phyloP scores from a whole-genome alignment of 2,113 vertebrate genomes.

The Clarias gariepinus region DNA sequence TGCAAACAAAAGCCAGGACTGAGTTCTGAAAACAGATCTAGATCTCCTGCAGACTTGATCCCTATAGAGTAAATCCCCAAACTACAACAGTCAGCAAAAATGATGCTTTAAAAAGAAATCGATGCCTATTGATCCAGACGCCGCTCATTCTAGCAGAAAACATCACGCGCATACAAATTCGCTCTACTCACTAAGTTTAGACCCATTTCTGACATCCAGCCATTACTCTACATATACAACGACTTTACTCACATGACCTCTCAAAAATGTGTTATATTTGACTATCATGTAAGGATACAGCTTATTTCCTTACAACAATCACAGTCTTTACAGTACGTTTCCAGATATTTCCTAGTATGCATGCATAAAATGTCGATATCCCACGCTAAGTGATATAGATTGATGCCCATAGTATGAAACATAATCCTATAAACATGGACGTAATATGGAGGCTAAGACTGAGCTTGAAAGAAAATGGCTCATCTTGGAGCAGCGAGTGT shows the following conservation, averaged over 20 bases:
- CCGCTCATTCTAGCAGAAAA: no score
- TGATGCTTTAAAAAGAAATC: neutral
- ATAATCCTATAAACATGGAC: neutral
- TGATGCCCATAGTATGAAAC: neutral
- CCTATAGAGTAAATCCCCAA: neutral
- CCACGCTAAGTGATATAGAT: neutral
- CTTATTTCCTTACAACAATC: neutral
- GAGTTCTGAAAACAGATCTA: neutral
- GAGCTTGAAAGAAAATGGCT: constrained; percentile 19
- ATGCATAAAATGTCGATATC: neutral
- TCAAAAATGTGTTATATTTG: neutral
- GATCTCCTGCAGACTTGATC: neutral
- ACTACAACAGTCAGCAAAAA: constrained; percentile 23
- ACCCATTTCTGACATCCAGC: neutral
- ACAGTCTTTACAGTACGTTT: neutral
- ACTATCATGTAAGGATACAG: neutral
- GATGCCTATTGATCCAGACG: neutral
- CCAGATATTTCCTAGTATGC: neutral
- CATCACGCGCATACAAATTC: neutral
- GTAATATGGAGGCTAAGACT: neutral
- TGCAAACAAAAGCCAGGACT: neutral
- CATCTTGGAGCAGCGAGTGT: neutral
- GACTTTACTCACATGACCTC: neutral
- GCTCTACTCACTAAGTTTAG: neutral
- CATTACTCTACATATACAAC: neutral